These are phyloP conservation scores for Bubo blakistoni DNA, from an alignment of 2,113 vertebrate species.

Conservation along the genomic window DNA sequence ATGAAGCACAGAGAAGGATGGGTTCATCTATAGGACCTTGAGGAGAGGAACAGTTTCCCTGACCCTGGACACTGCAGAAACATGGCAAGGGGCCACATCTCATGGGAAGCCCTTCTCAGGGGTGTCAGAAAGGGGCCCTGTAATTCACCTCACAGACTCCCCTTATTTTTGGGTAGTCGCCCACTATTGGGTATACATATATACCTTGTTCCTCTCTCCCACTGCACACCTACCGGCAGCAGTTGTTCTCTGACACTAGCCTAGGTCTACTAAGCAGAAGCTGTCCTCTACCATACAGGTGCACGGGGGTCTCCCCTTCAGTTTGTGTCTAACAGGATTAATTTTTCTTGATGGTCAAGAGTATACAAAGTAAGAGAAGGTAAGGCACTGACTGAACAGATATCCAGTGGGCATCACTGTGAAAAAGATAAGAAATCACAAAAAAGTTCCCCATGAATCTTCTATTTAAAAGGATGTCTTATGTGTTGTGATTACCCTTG, in stretches of 20 bases:
- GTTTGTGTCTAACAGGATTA: not conserved
- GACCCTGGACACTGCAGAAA: not conserved
- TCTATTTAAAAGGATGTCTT: not conserved
- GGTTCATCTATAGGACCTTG: accelerated
- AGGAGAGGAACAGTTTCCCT: not conserved
- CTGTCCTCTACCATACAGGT: not conserved
- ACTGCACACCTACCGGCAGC: not conserved
- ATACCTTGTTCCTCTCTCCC: not conserved
- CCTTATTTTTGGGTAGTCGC: not conserved
- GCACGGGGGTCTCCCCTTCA: accelerated
- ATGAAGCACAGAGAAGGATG: not conserved
- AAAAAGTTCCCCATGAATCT: not conserved
- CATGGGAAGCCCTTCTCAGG: not conserved
- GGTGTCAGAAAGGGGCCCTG: not conserved
- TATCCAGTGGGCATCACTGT: not conserved
- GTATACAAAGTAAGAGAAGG: not conserved
- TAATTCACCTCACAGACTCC: not conserved
- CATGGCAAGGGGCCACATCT: accelerated
- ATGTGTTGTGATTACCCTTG: not conserved
- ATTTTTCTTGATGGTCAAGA: not conserved
- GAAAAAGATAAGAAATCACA: not conserved
- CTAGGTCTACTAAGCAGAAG: not conserved
- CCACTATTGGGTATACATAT: not conserved
- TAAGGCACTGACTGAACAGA: not conserved
- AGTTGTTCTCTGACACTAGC: not conserved